Evolutionary conservation across 2,888 invertebrate genomes (phyloP).

Genomic region (Taenaris catops): DNA sequence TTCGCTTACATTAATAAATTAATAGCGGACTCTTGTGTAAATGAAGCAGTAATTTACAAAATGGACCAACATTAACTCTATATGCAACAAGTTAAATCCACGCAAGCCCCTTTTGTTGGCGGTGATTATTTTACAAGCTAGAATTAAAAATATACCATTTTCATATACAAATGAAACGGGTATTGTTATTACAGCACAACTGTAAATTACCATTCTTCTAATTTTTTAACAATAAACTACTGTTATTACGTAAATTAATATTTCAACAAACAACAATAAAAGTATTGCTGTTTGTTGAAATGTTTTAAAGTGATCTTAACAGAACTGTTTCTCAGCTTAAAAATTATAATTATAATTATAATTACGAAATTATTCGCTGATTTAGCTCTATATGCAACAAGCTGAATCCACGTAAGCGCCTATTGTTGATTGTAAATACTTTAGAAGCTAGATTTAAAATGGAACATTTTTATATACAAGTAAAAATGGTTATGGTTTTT

Average conservation of each 20-base stretch:
- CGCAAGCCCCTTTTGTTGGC: slow-evolving; percentile 18
- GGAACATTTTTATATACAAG: slow-evolving; percentile 8
- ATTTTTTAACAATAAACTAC: slow-evolving; percentile 1
- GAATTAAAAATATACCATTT: slow-evolving; percentile 17
- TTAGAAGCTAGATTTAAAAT: slow-evolving; percentile 19
- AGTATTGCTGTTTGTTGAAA: too few relatives aligned
- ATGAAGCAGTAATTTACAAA: slow-evolving; percentile 25
- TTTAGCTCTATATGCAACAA: slow-evolving; percentile 49
- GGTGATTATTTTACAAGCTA: slow-evolving; percentile 20
- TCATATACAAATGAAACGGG: slow-evolving; percentile 6
- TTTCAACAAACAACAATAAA: too few relatives aligned
- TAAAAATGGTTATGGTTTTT: slow-evolving; percentile 4
- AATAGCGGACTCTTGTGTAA: slow-evolving; percentile 13
- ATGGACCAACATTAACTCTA: slow-evolving; percentile 29
- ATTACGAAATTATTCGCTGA: too few relatives aligned
- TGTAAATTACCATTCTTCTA: slow-evolving; percentile 3
- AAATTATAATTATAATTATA: too few relatives aligned
- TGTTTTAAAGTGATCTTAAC: too few relatives aligned
- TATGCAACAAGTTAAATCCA: slow-evolving; percentile 56
- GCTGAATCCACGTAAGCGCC: slow-evolving; percentile 35
- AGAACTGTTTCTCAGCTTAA: too few relatives aligned
- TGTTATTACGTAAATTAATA: too few relatives aligned
- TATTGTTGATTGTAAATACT: slow-evolving; percentile 20
- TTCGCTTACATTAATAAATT: slow-evolving; percentile 3
- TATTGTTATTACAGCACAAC: slow-evolving; percentile 1